These are phyloP conservation scores for Lissonota sp. DNA, from an alignment of 2,888 invertebrate genomes.

Conservation along the genomic window DNA sequence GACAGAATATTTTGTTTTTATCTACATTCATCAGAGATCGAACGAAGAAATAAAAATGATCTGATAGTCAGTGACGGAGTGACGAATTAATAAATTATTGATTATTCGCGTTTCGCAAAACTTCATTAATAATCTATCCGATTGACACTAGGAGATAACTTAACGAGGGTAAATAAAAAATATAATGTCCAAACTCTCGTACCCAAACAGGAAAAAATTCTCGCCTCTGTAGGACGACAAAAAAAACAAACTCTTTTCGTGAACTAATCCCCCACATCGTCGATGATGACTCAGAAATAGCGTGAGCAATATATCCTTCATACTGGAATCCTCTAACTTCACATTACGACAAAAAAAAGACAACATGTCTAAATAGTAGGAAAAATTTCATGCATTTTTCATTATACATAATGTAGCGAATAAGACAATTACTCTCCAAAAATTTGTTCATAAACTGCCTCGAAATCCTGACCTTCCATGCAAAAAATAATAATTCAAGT, in stretches of 20 bases:
- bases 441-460: no score
- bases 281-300: constrained; percentile 38
- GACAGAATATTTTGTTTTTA: no score
- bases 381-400: no score
- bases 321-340: no score
- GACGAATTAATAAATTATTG: constrained; percentile 4
- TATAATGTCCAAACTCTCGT: not conserved
- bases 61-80: not conserved
- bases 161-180: constrained; percentile 40
- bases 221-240: not conserved
- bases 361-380: no score
- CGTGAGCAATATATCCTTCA: constrained; percentile 4
- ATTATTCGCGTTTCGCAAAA: not conserved
- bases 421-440: no score
- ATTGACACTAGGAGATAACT: constrained; percentile 12
- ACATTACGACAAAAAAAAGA: no score
- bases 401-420: no score
- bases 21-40: no score
- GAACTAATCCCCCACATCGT: not conserved
- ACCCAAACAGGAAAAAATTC: not conserved
- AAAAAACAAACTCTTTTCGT: constrained; percentile 21
- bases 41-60: no score
- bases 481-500: not conserved
- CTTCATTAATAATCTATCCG: constrained; percentile 17
- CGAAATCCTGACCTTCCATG: not conserved